Percentiles rank a stretch among this genome's conserved stretches.
These are phyloP conservation scores for Ectemnius cavifrons DNA, from an alignment of 2,888 invertebrate genomes.

Conservation along the genomic window DNA sequence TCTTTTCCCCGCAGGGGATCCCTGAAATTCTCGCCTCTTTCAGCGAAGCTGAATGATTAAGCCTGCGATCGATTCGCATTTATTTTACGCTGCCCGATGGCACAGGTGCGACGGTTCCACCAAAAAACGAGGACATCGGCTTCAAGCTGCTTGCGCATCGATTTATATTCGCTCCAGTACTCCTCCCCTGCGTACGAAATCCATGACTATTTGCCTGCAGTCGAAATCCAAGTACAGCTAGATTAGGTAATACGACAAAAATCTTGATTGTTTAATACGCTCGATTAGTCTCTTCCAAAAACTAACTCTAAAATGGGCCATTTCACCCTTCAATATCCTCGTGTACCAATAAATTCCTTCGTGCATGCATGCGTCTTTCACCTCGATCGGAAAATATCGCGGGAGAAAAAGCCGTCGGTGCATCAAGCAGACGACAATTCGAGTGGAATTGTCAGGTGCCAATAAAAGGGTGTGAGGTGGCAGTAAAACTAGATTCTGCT, in stretches of 20 bases:
- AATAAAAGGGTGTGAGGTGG: too few species aligned
- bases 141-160: constrained; percentile 60
- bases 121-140: constrained; percentile 61
- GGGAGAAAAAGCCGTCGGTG: background rate
- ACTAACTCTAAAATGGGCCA: background rate
- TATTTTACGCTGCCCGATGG: constrained; percentile 55
- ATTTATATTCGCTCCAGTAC: constrained; percentile 50
- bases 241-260: constrained; percentile 15
- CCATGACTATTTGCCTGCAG: background rate
- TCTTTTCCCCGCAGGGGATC: background rate
- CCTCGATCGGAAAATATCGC: background rate
- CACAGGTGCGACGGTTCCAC: constrained; percentile 59
- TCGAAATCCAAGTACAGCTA: constrained; percentile 34
- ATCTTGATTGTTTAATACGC: background rate
- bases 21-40: constrained; percentile 41
- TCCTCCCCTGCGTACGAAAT: background rate
- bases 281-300: background rate
- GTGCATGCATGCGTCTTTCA: background rate
- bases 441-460: too few species aligned
- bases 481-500: background rate
- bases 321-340: background rate
- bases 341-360: background rate
- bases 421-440: too few species aligned
- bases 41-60: constrained; percentile 62
- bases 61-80: constrained; percentile 64